A percentile compares a stretch with the other conserved stretches of the same genome.
phyloP scores from a whole-genome alignment of 2,797 vertebrate species.

The Limosa lapponica region DNA sequence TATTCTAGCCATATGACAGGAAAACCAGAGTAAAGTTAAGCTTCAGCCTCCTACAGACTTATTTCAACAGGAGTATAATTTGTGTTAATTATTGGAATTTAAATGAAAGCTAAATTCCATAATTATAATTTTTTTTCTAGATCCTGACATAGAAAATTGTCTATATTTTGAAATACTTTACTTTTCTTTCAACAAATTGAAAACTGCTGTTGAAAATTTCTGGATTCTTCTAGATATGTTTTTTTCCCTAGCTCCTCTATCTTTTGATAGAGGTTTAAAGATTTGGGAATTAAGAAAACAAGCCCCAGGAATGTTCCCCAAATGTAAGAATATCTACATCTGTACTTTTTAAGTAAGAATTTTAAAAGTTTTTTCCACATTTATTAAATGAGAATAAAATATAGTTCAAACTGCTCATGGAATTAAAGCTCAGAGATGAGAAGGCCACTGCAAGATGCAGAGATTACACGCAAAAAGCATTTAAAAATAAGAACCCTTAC shows the following conservation, averaged over 20 bases:
- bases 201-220: background rate
- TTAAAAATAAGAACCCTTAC: background rate
- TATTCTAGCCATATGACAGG: background rate
- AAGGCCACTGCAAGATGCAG: background rate
- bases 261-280: background rate
- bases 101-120: background rate
- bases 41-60: background rate
- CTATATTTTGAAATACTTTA: background rate
- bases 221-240: background rate
- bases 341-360: background rate
- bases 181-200: background rate
- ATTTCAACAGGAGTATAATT: background rate
- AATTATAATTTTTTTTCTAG: background rate
- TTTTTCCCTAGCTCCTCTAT: background rate
- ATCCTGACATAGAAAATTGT: background rate
- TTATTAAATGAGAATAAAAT: background rate
- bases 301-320: background rate
- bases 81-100: background rate
- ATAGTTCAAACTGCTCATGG: background rate
- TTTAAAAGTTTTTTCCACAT: background rate
- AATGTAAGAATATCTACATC: background rate
- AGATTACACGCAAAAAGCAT: background rate
- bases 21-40: background rate
- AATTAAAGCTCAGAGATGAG: background rate
- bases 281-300: background rate